Base-by-base conservation (phyloP, 2,113 vertebrate species). In the Apistogramma diplotaenia region DNA sequence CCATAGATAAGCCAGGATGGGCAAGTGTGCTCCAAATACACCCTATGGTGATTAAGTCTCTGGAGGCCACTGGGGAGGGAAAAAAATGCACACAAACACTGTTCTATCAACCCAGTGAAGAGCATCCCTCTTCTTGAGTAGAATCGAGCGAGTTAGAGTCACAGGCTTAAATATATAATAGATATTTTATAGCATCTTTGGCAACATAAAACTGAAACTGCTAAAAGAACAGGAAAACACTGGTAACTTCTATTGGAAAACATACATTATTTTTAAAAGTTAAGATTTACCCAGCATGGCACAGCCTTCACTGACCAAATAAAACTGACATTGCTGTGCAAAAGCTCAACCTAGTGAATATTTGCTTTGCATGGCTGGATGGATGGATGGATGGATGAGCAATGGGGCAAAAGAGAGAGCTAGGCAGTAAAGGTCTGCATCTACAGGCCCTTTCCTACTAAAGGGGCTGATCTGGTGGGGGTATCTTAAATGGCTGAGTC, bases 1-100 rank as follows among this genome's bases (percentile, higher is more conserved):
- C 70, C 87, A 89, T 74, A 91, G 92, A 93, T 93, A 94, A 91
- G 90, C 84, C 65, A 79, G 84, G 76, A 85, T 79, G 85, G 86
- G 79, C 89, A 79, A 84, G 76, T 46, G 82, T 74, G 86, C 86
- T 84, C 76, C 74, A 81, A 88, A 82, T 67, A 82, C 81, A 80
- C 54, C 82, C 85, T 33, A 53, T 79, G 74, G 85, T 80, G 85
- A 90, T 89, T 79, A 74, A 89, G 89, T 81, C 49, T 85, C 76
- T 31, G 62, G 73, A 82, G 80, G 78, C 83, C n/a, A 43, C 77
- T 27, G 71, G 75, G 59, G 53, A 82, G 76, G 61, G 82, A 18
- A 46, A 46, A 49, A 49, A 8, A 76, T 55, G 73, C 75, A 70
- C 61, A 65, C 13, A 8, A 56, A 78, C 58, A 23, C 29, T 49